Evolutionary conservation across 2,113 vertebrate genomes (phyloP).

Genomic region (Pluvialis apricaria): DNA sequence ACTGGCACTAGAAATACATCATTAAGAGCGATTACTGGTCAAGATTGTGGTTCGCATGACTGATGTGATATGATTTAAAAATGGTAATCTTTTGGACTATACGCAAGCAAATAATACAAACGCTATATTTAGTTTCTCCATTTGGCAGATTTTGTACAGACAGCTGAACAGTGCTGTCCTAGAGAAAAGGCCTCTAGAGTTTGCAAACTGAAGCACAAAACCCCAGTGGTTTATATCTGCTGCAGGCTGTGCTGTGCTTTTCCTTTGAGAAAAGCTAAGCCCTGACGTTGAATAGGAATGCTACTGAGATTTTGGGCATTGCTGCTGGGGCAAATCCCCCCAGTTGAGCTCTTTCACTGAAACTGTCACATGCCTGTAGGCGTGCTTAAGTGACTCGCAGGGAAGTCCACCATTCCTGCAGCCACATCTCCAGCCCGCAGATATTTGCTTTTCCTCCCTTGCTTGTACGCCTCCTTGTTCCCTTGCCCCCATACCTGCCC

Average conservation of each 20-base stretch:
- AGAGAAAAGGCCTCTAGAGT: background rate
- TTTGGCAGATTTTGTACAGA: background rate
- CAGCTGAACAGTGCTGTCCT: background rate
- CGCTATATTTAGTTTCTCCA: background rate
- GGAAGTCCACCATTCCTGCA: background rate
- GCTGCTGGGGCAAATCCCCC: background rate
- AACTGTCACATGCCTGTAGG: background rate
- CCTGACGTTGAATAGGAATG: background rate
- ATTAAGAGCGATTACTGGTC: background rate
- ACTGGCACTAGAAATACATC: background rate
- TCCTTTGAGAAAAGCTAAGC: background rate
- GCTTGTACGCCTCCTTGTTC: background rate
- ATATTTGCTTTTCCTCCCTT: background rate
- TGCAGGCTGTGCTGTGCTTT: background rate
- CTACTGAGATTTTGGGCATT: background rate
- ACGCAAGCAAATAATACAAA: background rate
- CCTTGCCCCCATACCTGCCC: background rate
- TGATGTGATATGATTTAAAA: background rate
- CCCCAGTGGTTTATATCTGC: background rate
- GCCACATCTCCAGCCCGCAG: background rate
- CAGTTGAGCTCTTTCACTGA: background rate
- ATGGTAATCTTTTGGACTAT: background rate
- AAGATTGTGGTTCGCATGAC: background rate
- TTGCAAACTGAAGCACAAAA: background rate
- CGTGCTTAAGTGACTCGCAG: accelerated